Evolutionary conservation across 2,888 invertebrate genomes (phyloP).

Genomic region (Linyphia triangularis): DNA sequence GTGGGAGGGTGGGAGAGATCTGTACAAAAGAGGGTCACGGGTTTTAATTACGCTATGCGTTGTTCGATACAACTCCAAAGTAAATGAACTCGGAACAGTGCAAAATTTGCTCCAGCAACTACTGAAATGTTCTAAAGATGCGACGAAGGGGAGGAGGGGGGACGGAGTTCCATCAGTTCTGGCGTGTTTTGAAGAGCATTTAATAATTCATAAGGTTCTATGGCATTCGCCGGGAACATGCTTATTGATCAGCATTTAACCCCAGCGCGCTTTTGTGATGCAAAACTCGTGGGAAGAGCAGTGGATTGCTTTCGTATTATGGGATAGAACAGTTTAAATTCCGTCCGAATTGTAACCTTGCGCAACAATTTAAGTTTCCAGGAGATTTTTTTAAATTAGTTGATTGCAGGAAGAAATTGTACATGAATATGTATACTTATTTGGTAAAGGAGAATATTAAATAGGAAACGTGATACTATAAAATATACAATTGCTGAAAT

Average conservation of each 20-base stretch:
- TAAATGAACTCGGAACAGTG: slow-evolving; percentile 16
- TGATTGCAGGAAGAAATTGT: background rate
- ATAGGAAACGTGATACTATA: no score
- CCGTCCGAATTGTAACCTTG: slow-evolving; percentile 23
- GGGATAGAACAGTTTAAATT: slow-evolving; percentile 18
- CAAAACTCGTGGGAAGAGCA: slow-evolving; percentile 31
- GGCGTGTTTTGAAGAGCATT: slow-evolving; percentile 41
- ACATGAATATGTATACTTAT: no score
- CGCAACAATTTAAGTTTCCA: slow-evolving; percentile 27
- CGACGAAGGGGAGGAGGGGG: background rate
- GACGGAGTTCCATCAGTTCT: slow-evolving; percentile 11
- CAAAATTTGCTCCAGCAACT: slow-evolving; percentile 3
- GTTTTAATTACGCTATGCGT: background rate
- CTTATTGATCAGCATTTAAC: slow-evolving; percentile 70
- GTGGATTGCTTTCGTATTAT: slow-evolving; percentile 12
- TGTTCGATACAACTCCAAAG: slow-evolving; percentile 12
- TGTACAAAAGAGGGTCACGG: slow-evolving; percentile 34
- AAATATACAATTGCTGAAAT: no score
- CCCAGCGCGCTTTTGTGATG: slow-evolving; percentile 61
- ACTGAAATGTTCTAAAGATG: background rate
- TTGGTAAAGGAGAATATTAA: no score
- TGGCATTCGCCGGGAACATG: slow-evolving; percentile 31
- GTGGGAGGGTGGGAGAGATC: no score
- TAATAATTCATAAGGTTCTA: slow-evolving; percentile 70
- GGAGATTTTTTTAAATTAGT: background rate